Evolutionary conservation across 2,113 vertebrate species (phyloP).

Genomic region (Rhabdornis inornatus): DNA sequence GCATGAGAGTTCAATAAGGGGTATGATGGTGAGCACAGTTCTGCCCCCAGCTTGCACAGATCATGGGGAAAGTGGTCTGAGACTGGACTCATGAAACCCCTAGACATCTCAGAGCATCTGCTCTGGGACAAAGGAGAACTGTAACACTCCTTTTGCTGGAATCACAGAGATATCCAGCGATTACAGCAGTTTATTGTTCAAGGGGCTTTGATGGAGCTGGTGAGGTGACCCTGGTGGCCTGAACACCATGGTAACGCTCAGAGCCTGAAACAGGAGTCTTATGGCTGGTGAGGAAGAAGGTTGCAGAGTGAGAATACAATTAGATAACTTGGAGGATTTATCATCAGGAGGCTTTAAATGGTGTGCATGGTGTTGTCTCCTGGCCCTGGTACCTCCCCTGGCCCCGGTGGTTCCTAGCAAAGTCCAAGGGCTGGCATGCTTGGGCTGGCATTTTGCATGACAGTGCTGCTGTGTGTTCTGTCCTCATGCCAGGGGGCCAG

Average conservation of each 20-base stretch:
- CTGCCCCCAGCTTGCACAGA: neutral
- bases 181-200: neutral
- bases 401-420: neutral
- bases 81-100: neutral
- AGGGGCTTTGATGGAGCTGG: neutral
- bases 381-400: neutral
- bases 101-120: neutral
- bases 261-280: neutral
- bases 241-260: neutral
- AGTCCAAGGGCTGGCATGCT: rapidly evolving
- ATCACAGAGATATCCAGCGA: neutral
- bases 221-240: neutral
- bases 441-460: neutral
- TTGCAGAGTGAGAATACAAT: neutral
- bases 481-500: neutral
- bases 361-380: neutral
- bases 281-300: neutral
- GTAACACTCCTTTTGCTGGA: neutral
- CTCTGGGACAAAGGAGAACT: neutral
- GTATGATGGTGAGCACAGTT: neutral
- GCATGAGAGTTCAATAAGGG: neutral
- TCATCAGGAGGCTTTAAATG: neutral
- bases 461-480: neutral
- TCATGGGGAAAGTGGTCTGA: neutral
- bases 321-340: neutral